Percentiles rank a stretch among this genome's conserved stretches.
Conservation (phyloP, 2,888 invertebrate genomes). For the Drosophila paucipuncta region DNA sequence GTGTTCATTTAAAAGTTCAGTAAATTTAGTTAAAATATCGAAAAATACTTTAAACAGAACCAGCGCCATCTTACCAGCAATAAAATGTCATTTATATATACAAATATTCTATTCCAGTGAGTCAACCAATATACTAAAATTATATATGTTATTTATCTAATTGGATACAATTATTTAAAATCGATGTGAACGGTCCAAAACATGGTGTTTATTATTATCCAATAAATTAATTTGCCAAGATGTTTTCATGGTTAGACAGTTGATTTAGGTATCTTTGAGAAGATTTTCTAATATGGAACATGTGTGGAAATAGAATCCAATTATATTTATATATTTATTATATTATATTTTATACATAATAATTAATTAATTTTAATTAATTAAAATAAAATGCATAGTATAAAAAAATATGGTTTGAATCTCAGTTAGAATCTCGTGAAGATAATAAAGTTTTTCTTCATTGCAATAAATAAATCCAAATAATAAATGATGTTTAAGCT, state of each 20-base stretch:
- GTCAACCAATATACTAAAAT: neutral
- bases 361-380: neutral
- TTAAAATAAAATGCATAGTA: neutral
- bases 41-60: neutral
- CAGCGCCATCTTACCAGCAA: neutral
- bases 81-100: neutral
- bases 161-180: neutral
- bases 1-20: neutral
- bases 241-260: neutral
- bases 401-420: rapidly evolving
- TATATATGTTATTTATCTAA: neutral
- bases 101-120: neutral
- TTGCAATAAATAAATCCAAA: neutral
- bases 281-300: neutral
- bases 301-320: neutral
- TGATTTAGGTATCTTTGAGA: neutral
- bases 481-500: neutral
- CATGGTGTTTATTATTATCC: neutral
- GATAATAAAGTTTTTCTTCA: neutral
- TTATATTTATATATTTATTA: neutral
- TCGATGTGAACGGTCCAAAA: neutral
- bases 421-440: neutral
- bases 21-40: neutral
- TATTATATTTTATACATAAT: neutral
- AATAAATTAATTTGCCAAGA: neutral